Conservation (phyloP, 2,888 invertebrate genomes). For the Cartodere bifasciata region DNA sequence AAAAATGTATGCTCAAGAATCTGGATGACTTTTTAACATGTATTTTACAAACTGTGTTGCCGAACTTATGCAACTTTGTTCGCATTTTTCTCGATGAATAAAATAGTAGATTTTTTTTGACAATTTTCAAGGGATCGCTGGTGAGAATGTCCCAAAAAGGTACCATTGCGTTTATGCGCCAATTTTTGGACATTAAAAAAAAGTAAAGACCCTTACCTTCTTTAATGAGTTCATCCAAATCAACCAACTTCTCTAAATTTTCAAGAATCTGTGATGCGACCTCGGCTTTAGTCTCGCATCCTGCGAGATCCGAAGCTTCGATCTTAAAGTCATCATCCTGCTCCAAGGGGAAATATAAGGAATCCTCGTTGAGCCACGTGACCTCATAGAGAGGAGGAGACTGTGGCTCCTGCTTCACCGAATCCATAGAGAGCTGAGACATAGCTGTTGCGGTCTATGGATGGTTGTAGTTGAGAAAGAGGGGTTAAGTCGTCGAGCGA, state of each 20-base stretch:
- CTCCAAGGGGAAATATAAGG: conserved; percentile 28
- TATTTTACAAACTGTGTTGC: too few relatives aligned
- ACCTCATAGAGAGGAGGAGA: conserved; percentile 37
- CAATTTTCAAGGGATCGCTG: too few relatives aligned
- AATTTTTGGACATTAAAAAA: too few relatives aligned
- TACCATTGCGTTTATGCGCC: too few relatives aligned
- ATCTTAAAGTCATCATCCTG: conserved; percentile 27
- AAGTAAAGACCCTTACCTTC: too few relatives aligned
- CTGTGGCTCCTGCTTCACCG: conserved; percentile 42
- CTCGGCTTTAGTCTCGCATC: conserved; percentile 37
- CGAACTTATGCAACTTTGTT: too few relatives aligned
- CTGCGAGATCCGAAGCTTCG: conserved; percentile 20
- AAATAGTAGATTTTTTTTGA: too few relatives aligned
- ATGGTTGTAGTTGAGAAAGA: conserved; percentile 21
- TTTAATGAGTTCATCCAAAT: conserved; percentile 53
- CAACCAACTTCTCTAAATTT: conserved; percentile 36
- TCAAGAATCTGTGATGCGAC: conserved; percentile 52
- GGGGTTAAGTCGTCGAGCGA: conserved; percentile 23
- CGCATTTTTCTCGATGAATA: too few relatives aligned
- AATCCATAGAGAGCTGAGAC: conserved; percentile 24
- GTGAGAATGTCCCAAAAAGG: too few relatives aligned
- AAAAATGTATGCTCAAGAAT: too few relatives aligned
- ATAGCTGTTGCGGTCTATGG: conserved; percentile 17
- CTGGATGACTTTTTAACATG: too few relatives aligned
- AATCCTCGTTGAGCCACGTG: conserved; percentile 25